Base-by-base conservation (phyloP, 2,113 vertebrate genomes). In the Hydrolagus affinis region DNA sequence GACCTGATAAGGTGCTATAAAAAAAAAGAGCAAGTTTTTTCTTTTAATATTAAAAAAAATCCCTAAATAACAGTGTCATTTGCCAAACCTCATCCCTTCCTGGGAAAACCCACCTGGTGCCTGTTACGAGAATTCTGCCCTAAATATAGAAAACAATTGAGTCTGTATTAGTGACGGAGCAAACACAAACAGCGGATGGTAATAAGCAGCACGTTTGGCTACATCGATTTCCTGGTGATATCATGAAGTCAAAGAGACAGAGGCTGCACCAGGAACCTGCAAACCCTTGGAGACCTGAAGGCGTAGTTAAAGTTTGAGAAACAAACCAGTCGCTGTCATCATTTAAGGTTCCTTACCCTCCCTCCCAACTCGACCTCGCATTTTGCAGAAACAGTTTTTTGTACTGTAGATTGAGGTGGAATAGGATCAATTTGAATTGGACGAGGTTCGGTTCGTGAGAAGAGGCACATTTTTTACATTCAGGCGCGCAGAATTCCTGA, bases 81-180 rank as follows among this genome's bases (percentile, higher is more conserved):
- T 83, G 78, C 59, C 8, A 68, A 83, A 83, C 62, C 6, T 83
- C 12, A 66, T 17, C 25, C 32, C 30, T 62, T 64, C 60, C 62
- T 83, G 60, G 62, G 78, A 15, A 83, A 83, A 32, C 8, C 28
- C 78, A 83, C 66, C 66, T 83, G 30, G 32, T 66, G 23, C 3
- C 66, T 68, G 15, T 62, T 66, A 60, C 64, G 66, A 30, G 78
- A 28, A 68, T 68, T 83, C 25, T 62, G 12, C 32, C 32, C 78
- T 68, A 83, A 83, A 83, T 10, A 68, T 83, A 83, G 62, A 83
- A 68, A 83, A 83, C 78, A 66, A 83, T 83, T 19, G 15, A 32
- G 15, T 83, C 60, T 83, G 78, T 64, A 60, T 32, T 28, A 30
- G 28, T 83, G 66, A 83, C 4, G 15, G 19, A 83, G 78, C 15